Percentiles rank a stretch among this genome's conserved stretches.
These are phyloP conservation scores for Thunnus maccoyii DNA, from an alignment of 2,113 vertebrate genomes.

Conservation along the genomic window DNA sequence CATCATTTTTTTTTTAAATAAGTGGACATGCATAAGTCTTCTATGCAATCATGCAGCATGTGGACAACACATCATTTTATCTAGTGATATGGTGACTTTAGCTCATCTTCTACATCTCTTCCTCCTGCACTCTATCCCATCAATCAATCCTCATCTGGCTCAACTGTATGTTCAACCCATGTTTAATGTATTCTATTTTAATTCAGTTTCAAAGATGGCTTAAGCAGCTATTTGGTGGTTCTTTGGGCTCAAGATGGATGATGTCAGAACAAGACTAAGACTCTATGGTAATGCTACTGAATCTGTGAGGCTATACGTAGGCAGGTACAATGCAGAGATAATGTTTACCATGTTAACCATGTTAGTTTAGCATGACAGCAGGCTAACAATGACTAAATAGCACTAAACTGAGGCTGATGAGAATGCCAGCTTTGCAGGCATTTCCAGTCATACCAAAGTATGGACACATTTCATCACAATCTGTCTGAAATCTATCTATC, in stretches of 20 bases:
- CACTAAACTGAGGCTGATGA: too few species aligned
- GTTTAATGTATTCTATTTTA: background rate
- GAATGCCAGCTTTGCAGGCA: too few species aligned
- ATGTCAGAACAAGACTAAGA: background rate
- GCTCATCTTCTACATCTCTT: too few species aligned
- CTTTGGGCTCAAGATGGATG: background rate
- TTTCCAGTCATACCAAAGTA: background rate
- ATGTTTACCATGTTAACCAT: too few species aligned
- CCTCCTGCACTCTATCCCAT: background rate
- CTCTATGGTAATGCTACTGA: too few species aligned
- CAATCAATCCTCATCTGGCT: background rate
- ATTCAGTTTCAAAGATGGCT: constrained; percentile 4
- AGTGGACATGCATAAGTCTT: background rate
- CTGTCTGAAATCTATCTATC: too few species aligned
- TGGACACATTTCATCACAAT: background rate
- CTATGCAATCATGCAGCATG: background rate
- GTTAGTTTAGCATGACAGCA: too few species aligned
- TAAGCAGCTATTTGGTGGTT: background rate
- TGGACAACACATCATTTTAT: background rate
- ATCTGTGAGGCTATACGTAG: too few species aligned
- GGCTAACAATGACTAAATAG: too few species aligned
- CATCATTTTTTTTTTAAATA: background rate
- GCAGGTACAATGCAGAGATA: too few species aligned
- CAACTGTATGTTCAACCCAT: background rate
- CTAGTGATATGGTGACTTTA: too few species aligned